Conservation (phyloP, 2,888 invertebrate genomes). For the Apamea anceps region DNA sequence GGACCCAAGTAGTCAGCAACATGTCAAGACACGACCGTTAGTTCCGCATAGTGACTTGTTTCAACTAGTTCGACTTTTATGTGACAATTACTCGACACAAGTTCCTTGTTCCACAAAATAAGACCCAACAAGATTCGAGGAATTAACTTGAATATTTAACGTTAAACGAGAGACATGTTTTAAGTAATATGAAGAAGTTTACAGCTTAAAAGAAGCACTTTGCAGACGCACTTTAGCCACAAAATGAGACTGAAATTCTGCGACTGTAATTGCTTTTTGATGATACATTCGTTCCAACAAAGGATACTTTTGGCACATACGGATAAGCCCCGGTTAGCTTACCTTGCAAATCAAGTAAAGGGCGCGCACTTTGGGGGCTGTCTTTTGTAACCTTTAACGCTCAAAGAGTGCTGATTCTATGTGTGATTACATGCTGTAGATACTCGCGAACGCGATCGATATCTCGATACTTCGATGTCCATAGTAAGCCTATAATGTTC, state of each 20-base stretch:
- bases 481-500: no score
- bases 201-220: conserved; percentile 39
- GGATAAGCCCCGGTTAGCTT: no score
- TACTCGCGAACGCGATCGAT: neutral
- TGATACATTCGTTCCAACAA: neutral
- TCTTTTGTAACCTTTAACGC: neutral
- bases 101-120: conserved; percentile 37
- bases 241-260: conserved; percentile 15
- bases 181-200: conserved; percentile 48
- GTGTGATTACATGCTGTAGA: neutral
- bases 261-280: neutral
- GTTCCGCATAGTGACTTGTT: conserved; percentile 33
- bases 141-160: conserved; percentile 46
- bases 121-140: conserved; percentile 18
- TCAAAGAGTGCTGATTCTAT: neutral
- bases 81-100: conserved; percentile 48
- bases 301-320: neutral
- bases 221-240: conserved; percentile 11
- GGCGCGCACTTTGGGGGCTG: neutral
- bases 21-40: conserved; percentile 30
- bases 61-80: conserved; percentile 51
- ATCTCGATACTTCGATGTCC: no score
- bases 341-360: neutral
- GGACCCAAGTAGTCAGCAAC: conserved; percentile 31
- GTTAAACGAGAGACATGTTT: conserved; percentile 35